These are phyloP conservation scores for Rynchops niger DNA, from an alignment of 2,113 vertebrate genomes.

Conservation along the genomic window DNA sequence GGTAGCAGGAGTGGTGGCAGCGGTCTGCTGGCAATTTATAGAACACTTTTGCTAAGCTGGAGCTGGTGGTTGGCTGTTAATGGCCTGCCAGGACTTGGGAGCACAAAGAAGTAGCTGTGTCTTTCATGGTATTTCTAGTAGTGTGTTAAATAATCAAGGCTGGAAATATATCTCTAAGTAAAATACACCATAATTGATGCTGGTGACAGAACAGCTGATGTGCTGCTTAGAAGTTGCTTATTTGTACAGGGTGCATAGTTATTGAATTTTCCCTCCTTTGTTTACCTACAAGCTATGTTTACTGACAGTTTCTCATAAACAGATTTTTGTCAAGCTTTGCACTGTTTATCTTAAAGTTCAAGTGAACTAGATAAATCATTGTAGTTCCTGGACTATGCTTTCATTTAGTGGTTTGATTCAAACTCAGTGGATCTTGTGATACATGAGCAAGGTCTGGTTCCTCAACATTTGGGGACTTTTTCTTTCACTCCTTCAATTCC, in stretches of 20 bases:
- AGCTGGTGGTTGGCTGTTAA: neutral
- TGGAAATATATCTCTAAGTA: neutral
- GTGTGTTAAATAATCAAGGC: neutral
- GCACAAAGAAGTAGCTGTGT: neutral
- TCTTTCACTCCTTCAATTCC: neutral
- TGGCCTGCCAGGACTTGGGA: neutral
- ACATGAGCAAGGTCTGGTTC: neutral
- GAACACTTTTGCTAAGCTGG: neutral
- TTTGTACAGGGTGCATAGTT: neutral
- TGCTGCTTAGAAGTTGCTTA: neutral
- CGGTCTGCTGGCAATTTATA: neutral
- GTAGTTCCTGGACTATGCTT: neutral
- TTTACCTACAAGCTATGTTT: neutral
- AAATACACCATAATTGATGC: constrained; percentile 19
- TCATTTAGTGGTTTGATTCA: neutral
- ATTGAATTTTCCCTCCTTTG: neutral
- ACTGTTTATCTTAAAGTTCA: neutral
- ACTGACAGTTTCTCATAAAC: neutral
- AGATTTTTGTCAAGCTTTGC: neutral
- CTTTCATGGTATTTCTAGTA: neutral
- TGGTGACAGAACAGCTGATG: neutral
- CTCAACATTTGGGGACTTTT: neutral
- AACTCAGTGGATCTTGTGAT: neutral
- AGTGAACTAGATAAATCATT: neutral
- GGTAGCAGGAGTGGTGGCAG: neutral